Evolutionary conservation across 2,888 invertebrate species (phyloP).

Genomic region (Himalopsyche japonica): DNA sequence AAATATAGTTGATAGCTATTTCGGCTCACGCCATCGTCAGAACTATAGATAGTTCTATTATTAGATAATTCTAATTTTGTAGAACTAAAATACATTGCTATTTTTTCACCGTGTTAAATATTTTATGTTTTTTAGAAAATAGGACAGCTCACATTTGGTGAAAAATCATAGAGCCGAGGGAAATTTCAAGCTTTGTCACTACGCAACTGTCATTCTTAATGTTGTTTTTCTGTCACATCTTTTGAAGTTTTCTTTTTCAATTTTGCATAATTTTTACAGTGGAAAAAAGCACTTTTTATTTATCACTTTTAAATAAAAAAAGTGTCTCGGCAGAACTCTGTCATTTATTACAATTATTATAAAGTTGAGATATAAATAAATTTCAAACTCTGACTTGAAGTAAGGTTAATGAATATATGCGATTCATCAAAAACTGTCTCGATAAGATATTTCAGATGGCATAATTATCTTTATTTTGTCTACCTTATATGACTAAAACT

Average conservation of each 20-base stretch:
- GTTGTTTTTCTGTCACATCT: slow-evolving; percentile 8
- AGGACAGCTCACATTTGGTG: background rate
- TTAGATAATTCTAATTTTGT: too few species aligned
- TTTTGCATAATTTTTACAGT: background rate
- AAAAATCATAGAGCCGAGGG: background rate
- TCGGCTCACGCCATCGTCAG: too few species aligned
- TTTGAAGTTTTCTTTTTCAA: slow-evolving; percentile 10
- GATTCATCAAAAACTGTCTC: too few species aligned
- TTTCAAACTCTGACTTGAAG: too few species aligned
- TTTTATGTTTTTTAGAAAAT: background rate
- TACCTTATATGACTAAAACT: too few species aligned
- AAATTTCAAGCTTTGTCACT: slow-evolving; percentile 10
- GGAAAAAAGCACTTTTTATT: background rate
- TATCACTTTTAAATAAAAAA: background rate
- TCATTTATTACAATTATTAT: background rate
- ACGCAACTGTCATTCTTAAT: slow-evolving; percentile 17
- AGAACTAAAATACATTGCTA: too few species aligned
- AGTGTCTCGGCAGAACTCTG: background rate
- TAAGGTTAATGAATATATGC: too few species aligned
- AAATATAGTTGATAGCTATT: too few species aligned
- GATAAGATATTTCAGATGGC: too few species aligned
- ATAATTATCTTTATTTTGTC: too few species aligned
- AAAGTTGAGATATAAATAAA: background rate
- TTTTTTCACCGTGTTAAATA: too few species aligned
- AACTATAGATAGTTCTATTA: too few species aligned